These are phyloP conservation scores for Bicyclus anynana DNA, from an alignment of 1,140 invertebrate species.

Conservation along the genomic window DNA sequence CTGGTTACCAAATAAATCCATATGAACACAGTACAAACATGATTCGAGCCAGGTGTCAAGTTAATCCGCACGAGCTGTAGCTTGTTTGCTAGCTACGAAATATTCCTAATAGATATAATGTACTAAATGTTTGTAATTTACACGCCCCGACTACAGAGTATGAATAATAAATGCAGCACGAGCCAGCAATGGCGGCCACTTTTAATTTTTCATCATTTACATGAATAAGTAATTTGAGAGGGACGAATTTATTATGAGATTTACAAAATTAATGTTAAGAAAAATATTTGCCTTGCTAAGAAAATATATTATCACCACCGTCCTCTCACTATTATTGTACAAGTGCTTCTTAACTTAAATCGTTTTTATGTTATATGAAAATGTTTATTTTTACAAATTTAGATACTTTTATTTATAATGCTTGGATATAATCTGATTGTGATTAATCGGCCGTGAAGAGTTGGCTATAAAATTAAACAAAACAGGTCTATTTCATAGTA, in stretches of 20 bases:
- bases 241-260: background rate
- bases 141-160: background rate
- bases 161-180: constrained; percentile 5
- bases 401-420: too few species aligned
- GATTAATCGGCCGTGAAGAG: too few species aligned
- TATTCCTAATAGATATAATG: constrained; percentile 3
- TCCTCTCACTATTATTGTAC: too few species aligned
- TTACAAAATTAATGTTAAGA: background rate
- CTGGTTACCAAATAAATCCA: too few species aligned
- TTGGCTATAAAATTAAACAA: too few species aligned
- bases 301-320: background rate
- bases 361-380: too few species aligned
- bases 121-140: background rate
- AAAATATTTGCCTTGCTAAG: background rate
- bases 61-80: too few species aligned
- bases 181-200: background rate
- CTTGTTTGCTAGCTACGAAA: background rate
- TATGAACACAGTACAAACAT: too few species aligned
- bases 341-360: too few species aligned
- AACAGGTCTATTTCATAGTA: too few species aligned
- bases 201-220: constrained; percentile 10
- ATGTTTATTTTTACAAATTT: too few species aligned
- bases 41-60: too few species aligned
- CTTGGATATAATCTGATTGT: background rate
- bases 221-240: constrained; percentile 6